Conservation (phyloP, 2,113 vertebrate genomes). For the Colius striatus region DNA sequence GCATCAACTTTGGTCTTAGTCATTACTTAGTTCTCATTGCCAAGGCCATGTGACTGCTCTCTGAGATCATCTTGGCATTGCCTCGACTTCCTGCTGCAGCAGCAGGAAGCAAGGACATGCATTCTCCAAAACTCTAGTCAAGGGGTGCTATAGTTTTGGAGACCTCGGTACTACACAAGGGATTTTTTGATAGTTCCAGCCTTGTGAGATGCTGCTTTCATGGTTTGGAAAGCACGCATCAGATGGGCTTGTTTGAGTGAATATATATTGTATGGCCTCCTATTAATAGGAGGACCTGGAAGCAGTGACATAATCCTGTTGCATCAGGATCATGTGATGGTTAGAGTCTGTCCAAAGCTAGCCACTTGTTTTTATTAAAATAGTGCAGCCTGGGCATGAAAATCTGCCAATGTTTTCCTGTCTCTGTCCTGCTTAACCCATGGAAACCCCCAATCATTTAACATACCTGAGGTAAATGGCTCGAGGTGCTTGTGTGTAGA, state of each 20-base stretch:
- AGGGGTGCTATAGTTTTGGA: not conserved
- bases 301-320: not conserved
- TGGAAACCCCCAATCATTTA: not conserved
- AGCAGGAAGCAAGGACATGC: not conserved
- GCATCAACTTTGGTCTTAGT: not conserved
- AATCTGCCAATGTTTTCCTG: not conserved
- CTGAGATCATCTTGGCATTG: not conserved
- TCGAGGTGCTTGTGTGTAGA: not conserved
- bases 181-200: not conserved
- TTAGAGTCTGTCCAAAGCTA: not conserved
- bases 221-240: fast-evolving
- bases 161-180: fast-evolving
- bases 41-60: not conserved
- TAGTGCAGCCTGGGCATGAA: not conserved
- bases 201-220: not conserved
- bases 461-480: not conserved
- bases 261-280: not conserved
- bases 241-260: not conserved
- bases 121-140: not conserved
- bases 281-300: not conserved
- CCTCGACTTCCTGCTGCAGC: not conserved
- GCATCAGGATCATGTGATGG: not conserved
- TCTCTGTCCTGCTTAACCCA: not conserved
- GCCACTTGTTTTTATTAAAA: not conserved
- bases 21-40: not conserved